Conservation (phyloP, 1,140 invertebrate species). For the Drosophila asahinai region DNA sequence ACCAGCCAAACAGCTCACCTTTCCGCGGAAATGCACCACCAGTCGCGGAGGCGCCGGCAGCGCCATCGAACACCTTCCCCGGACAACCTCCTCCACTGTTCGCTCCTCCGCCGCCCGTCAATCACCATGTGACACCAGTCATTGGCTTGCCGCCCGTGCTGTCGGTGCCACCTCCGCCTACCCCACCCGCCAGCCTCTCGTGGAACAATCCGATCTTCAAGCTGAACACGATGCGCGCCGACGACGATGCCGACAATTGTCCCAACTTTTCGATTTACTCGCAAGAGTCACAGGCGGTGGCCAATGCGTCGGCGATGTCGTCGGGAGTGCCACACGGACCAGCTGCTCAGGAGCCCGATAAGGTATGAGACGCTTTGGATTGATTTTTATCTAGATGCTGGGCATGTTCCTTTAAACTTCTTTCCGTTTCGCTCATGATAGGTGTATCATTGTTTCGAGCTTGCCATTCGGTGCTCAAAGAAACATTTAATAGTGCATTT, state of each 20-base stretch:
- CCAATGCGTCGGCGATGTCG: conserved; percentile 86
- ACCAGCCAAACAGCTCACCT: conserved; percentile 10
- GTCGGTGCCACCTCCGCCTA: conserved; percentile 73
- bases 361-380: conserved; percentile 54
- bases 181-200: conserved; percentile 65
- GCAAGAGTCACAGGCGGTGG: conserved; percentile 91
- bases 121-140: conserved; percentile 19
- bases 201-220: conserved; percentile 74
- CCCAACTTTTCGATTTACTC: conserved; percentile 94
- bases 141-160: conserved; percentile 45
- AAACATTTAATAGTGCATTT: no score
- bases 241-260: conserved; percentile 90
- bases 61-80: conserved; percentile 45
- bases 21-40: conserved; percentile 22
- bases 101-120: conserved; percentile 16
- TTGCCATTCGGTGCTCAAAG: no score
- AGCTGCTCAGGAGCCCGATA: conserved; percentile 37
- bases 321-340: conserved; percentile 31
- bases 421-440: no score
- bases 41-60: not conserved
- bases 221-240: conserved; percentile 63
- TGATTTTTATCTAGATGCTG: not conserved
- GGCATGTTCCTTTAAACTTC: no score
- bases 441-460: no score
- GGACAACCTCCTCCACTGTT: conserved; percentile 34